Conservation (phyloP, 2,797 vertebrate species). For the Oreortyx pictus region DNA sequence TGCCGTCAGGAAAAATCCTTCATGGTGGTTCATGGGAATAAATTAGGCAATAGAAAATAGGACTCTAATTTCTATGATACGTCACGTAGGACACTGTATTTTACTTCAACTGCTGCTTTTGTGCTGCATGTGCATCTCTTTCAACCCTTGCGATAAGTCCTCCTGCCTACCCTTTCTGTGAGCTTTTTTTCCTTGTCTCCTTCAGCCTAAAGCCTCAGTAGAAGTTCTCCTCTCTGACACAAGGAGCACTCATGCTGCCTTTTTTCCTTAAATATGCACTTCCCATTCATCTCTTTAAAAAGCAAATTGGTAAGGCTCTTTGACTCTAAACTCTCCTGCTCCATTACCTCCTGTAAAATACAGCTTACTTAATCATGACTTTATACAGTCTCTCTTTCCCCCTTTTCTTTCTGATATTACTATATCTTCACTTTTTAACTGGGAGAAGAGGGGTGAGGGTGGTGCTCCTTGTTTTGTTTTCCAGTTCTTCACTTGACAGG, state of each 20-base stretch:
- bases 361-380: background rate
- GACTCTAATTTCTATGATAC: constrained; percentile 52
- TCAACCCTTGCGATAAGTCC: background rate
- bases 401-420: background rate
- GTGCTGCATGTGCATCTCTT: constrained; percentile 38
- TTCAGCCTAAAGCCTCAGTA: background rate
- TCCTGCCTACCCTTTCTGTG: constrained; percentile 29
- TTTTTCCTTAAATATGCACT: background rate
- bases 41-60: constrained; percentile 59
- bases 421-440: background rate
- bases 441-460: background rate
- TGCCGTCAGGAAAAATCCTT: constrained; percentile 52
- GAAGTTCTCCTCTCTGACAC: background rate
- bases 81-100: constrained; percentile 37
- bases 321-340: background rate
- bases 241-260: background rate
- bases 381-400: background rate
- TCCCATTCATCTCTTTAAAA: background rate
- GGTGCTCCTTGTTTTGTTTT: background rate
- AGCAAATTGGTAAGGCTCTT: background rate
- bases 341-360: background rate
- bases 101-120: constrained; percentile 17
- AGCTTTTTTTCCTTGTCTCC: constrained; percentile 30
- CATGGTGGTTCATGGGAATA: constrained; percentile 47
- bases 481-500: background rate